These are phyloP conservation scores for Hippolais icterina DNA, from an alignment of 2,113 vertebrate genomes.

Conservation along the genomic window DNA sequence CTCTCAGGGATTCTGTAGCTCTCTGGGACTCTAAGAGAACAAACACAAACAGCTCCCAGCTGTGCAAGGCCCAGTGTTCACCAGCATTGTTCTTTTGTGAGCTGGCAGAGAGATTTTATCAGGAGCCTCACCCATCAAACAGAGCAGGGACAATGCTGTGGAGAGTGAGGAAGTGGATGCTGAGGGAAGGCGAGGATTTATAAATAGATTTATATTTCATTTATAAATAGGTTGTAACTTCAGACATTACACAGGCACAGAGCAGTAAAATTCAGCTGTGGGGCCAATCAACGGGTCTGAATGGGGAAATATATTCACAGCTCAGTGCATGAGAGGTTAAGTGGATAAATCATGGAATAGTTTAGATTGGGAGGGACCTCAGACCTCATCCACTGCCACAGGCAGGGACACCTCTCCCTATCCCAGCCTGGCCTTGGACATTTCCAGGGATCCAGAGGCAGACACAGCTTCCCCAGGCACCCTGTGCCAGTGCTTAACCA, in stretches of 20 bases:
- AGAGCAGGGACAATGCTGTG: background rate
- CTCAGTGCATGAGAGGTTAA: accelerated
- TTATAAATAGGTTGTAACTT: background rate
- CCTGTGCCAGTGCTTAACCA: accelerated
- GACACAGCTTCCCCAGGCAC: background rate
- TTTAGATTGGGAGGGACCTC: background rate
- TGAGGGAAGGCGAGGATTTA: background rate
- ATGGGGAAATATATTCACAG: accelerated
- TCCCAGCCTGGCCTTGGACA: background rate
- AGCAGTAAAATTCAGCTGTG: background rate
- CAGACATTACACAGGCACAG: background rate
- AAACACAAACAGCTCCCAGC: background rate
- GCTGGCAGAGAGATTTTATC: background rate
- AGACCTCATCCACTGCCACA: background rate
- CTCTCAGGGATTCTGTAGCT: background rate
- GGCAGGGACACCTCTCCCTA: background rate
- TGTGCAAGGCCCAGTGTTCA: background rate
- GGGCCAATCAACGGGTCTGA: background rate
- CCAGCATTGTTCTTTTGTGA: background rate
- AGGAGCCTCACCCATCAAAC: background rate
- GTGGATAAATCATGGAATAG: background rate
- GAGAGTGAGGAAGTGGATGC: background rate
- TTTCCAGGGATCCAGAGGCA: background rate
- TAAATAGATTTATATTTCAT: background rate
- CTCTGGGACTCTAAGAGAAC: background rate